phyloP scores from a whole-genome alignment of 2,888 invertebrate genomes.

The Ctenicera cuprea region DNA sequence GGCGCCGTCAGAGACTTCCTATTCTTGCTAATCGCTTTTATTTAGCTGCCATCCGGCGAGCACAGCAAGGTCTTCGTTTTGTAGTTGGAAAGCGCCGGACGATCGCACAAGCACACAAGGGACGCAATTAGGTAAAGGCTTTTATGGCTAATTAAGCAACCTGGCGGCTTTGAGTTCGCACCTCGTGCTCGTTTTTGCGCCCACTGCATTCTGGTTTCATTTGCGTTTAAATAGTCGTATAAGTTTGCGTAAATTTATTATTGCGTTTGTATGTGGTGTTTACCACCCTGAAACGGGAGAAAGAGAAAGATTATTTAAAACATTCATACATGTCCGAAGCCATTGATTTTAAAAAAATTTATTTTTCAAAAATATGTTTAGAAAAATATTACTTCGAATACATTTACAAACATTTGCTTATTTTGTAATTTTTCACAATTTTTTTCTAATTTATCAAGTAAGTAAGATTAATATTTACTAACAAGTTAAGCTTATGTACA shows the following conservation, averaged over 20 bases:
- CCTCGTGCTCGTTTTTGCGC: slow-evolving; percentile 17
- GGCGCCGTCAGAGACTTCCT: no score
- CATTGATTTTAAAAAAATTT: no score
- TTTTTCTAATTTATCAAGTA: no score
- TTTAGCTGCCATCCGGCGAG: neutral
- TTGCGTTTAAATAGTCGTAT: slow-evolving; percentile 20
- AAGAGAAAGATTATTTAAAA: no score
- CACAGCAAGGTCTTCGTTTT: neutral
- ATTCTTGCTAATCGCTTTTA: neutral
- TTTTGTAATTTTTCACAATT: no score
- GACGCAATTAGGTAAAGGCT: slow-evolving; percentile 41
- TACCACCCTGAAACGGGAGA: no score
- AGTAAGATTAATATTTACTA: no score
- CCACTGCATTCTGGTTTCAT: neutral
- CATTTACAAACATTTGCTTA: no score
- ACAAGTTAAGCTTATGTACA: no score
- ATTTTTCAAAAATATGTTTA: no score
- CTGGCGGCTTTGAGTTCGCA: slow-evolving; percentile 23
- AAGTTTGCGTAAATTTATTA: neutral
- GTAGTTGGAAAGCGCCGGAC: slow-evolving; percentile 5
- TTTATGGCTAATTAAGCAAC: slow-evolving; percentile 46
- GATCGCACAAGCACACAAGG: slow-evolving; percentile 29
- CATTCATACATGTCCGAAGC: no score
- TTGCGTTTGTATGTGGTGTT: neutral
- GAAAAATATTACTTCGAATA: no score